Evolutionary conservation across 2,888 invertebrate genomes (phyloP).

Genomic region (Elmis aenea): DNA sequence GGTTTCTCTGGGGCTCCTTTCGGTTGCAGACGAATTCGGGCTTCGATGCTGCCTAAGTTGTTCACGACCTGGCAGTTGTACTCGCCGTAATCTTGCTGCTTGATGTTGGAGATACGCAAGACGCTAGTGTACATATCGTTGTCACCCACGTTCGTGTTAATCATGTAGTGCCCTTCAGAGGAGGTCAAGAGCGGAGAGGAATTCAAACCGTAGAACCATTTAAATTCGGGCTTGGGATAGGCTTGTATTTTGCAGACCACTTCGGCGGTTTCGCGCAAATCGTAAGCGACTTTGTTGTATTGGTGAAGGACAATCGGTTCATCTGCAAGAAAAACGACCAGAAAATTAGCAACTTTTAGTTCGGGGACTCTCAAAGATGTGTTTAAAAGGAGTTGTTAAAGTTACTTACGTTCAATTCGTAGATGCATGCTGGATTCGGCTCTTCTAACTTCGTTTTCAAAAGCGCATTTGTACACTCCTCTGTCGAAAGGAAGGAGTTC

Average conservation of each 20-base stretch:
- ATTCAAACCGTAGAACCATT: slow-evolving; percentile 81
- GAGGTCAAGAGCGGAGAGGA: slow-evolving; percentile 70
- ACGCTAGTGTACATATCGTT: slow-evolving; percentile 83
- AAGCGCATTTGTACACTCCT: slow-evolving; percentile 81
- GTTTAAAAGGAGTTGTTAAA: too few relatives aligned
- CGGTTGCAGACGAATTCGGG: slow-evolving; percentile 74
- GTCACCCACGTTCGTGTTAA: slow-evolving; percentile 73
- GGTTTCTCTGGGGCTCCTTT: slow-evolving; percentile 87
- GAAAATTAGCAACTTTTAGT: background rate
- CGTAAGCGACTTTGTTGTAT: slow-evolving; percentile 84
- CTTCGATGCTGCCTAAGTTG: slow-evolving; percentile 69
- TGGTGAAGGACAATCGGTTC: slow-evolving; percentile 81
- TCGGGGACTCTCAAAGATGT: too few relatives aligned
- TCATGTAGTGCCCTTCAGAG: slow-evolving; percentile 81
- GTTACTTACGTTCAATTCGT: slow-evolving; percentile 81
- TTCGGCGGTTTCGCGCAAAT: slow-evolving; percentile 77
- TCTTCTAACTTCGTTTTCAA: slow-evolving; percentile 84
- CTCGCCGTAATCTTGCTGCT: slow-evolving; percentile 83
- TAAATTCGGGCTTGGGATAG: slow-evolving; percentile 88
- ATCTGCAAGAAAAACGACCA: slow-evolving; percentile 50
- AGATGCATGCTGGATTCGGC: slow-evolving; percentile 87
- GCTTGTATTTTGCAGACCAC: slow-evolving; percentile 86
- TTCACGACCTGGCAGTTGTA: slow-evolving; percentile 87
- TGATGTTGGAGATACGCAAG: slow-evolving; percentile 66
- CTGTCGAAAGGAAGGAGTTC: slow-evolving; percentile 78